Base-by-base conservation (phyloP, 2,888 invertebrate genomes). In the Tuta absoluta region DNA sequence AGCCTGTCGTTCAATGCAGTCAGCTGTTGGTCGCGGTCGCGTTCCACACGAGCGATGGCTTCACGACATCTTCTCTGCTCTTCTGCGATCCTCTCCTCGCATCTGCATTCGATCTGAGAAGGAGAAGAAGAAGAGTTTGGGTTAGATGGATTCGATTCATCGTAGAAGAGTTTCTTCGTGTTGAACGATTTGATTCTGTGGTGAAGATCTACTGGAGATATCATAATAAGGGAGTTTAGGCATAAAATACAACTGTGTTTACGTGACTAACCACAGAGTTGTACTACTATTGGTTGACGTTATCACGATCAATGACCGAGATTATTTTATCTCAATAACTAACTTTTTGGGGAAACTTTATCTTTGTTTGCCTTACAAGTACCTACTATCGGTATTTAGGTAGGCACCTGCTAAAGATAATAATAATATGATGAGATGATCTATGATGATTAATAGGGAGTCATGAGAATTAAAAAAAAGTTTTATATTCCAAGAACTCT, bases 41-140 rank as follows among this genome's bases (percentile, higher is more conserved):
- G 93, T 79, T 98, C 98, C 60, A 97, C 93, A 62, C 98, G 93
- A 21, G 95, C 92, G 73, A 97, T 93, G 64, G 96, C 93, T 75
- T 98, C 98, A 68, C 96, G 94, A 79, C 96, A 95, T 70, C 98
- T 93, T 74, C 95, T 93, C 85, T 98, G 96, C 80, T 98, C 98
- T 70, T 97, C 96, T 53, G 93, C 93, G 69, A 96, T 86, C 65
- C 94, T 93, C 75, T 96, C 95, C 72, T 95, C 95, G 71, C 95
- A 93, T 67, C 95, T 93, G 71, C 95, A 91, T 84, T 96, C 96
- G 74, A 95, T 93, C 95, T 96, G 77, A 60, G 58, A 57, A 62
- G 60, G 53, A 62, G 19, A 19, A 60, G n/a, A 19, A 60, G n/a
- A 10, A 33, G 33, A 8, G 33, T 4, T 8, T 33, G 33, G 4